phyloP scores from a whole-genome alignment of 2,113 vertebrate genomes.

The Struthidea cinerea region DNA sequence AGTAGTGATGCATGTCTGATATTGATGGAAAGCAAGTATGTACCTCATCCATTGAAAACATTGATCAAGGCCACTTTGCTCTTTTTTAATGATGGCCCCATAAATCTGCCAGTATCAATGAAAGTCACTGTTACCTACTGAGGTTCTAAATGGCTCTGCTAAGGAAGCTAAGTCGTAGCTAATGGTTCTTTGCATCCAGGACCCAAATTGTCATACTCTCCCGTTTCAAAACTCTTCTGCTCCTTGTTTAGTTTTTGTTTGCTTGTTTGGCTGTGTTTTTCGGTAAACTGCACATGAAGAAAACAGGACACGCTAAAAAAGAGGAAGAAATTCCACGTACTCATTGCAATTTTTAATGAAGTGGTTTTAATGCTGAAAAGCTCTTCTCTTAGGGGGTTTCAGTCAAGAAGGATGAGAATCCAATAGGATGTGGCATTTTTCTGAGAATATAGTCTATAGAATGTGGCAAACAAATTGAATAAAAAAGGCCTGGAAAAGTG shows the following conservation, averaged over 20 bases:
- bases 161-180: background rate
- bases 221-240: background rate
- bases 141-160: conserved; percentile 2
- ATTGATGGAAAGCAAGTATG: conserved; percentile 48
- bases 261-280: background rate
- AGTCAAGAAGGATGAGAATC: background rate
- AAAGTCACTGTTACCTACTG: conserved; percentile 44
- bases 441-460: background rate
- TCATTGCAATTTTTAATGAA: background rate
- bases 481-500: background rate
- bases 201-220: background rate
- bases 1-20: conserved; percentile 38
- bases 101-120: conserved; percentile 59
- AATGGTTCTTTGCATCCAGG: background rate
- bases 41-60: conserved; percentile 47
- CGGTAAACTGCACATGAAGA: background rate
- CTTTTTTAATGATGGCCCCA: conserved; percentile 37
- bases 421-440: background rate
- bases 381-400: background rate
- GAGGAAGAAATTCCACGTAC: background rate
- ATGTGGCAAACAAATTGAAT: background rate
- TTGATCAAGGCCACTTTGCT: conserved; percentile 48
- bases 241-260: background rate
- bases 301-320: background rate
- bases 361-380: background rate